Evolutionary conservation across 2,113 vertebrate genomes (phyloP).

Genomic region (Canis aureus): DNA sequence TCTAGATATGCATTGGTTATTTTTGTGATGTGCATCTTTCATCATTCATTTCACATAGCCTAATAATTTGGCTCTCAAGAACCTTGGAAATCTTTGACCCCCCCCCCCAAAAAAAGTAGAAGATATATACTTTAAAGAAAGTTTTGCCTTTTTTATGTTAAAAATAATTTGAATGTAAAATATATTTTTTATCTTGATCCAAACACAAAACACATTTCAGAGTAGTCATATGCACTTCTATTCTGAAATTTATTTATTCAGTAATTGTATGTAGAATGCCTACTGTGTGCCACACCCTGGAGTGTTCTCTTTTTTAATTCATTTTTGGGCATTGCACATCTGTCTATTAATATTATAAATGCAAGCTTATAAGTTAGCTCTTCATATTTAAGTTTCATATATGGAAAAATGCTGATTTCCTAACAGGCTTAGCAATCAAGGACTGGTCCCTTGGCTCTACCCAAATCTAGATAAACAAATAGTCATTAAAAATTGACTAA

Average conservation of each 20-base stretch:
- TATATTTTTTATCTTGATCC: not conserved
- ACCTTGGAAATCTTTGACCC: not conserved
- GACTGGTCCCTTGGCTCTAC: slow-evolving; percentile 52
- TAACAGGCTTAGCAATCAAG: slow-evolving; percentile 54
- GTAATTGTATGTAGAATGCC: not conserved
- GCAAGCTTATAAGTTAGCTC: not conserved
- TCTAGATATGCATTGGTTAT: not conserved
- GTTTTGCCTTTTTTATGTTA: not conserved
- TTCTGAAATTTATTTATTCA: not conserved
- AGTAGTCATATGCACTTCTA: not conserved
- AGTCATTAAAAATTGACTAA: slow-evolving; percentile 78
- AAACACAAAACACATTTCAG: not conserved
- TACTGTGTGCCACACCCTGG: not conserved
- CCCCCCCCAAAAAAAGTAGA: not conserved
- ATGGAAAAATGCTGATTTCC: slow-evolving; percentile 57
- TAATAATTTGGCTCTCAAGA: not conserved
- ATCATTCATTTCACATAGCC: not conserved
- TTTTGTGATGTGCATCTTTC: not conserved
- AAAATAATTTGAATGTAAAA: slow-evolving; percentile 9
- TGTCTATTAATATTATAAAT: not conserved
- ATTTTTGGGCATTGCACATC: not conserved
- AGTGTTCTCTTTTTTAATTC: not conserved
- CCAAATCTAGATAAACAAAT: slow-evolving; percentile 77
- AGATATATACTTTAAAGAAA: not conserved
- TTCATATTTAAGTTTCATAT: slow-evolving; percentile 33